Evolutionary conservation across 92 coral and sea anemone genomes (phyloP).

Genomic region (Bergia sp.): DNA sequence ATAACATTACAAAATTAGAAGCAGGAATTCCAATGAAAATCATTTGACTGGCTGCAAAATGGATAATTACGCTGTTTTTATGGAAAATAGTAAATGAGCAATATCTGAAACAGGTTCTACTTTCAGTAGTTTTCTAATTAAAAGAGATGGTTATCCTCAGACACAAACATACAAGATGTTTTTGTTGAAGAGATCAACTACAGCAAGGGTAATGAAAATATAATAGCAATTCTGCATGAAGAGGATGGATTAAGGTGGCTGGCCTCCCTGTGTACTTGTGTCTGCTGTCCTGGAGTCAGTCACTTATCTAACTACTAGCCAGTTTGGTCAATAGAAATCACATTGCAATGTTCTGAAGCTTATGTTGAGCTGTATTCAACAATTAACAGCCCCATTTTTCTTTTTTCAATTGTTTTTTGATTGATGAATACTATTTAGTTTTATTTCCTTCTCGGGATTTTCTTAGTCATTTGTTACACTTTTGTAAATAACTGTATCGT

Average conservation of each 20-base stretch:
- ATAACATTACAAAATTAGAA: neutral
- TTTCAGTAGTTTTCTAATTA: neutral
- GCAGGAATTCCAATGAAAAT: neutral
- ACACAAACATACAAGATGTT: neutral
- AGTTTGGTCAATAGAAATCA: neutral
- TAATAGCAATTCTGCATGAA: too few relatives aligned
- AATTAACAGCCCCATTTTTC: too few relatives aligned
- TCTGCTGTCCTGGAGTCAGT: neutral
- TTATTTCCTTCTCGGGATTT: neutral
- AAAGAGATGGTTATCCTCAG: too few relatives aligned
- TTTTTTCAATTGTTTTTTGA: neutral
- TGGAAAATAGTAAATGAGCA: neutral
- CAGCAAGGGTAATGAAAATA: too few relatives aligned
- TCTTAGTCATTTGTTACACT: too few relatives aligned
- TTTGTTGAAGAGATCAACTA: neutral
- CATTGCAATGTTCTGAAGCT: too few relatives aligned
- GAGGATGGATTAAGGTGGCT: neutral
- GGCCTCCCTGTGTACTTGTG: neutral
- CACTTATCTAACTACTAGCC: neutral
- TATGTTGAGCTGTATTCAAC: too few relatives aligned
- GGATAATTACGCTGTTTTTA: neutral
- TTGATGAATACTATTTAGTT: neutral
- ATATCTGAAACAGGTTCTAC: neutral
- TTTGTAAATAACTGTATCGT: neutral
- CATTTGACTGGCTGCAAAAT: slow-evolving; percentile 9